Evolutionary conservation across 1,140 invertebrate species (phyloP), one percentile per base, ranked within the genome.

Genomic region (Habropoda laboriosa): DNA sequence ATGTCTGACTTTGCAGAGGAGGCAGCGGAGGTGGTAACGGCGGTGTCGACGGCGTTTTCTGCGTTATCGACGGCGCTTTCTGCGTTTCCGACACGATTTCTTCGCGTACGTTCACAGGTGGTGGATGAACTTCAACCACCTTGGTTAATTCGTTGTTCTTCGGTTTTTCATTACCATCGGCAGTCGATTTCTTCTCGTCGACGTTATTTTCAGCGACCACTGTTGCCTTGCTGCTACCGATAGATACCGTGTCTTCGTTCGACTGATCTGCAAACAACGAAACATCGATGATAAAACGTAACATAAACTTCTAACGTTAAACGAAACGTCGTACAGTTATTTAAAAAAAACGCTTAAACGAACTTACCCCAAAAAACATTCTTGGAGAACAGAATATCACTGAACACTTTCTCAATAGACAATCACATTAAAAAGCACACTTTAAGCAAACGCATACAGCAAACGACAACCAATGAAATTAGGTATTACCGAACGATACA

Each of bases 21-120:
- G 55, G 49, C 13, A 53, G 70, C 0, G 74, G 57, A 78, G 67
- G 87, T 21, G 79, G 88, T 1, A 76, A 89, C 35, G 90, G 91
- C 2, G 12, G 0, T 16, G 21, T 27, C 6, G 16, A 35, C 18
- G 57, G 18, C 6, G 24, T 24, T 60, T 45, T 45, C 3, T 16
- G 45, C 6, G 27, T 16, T 4, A 16, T 13, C 5, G 60, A 42
- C 24, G 47, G 75, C 32, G 30, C 10, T 47, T n/a, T n/a, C n/a
- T 27, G 13, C 18, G 12, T 53, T 45, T 47, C 57, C 21, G 47
- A 12, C 6, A 30, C 7, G 7, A 40, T 12, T 8, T 80, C 67
- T 3, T 24, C 51, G 16, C 24, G 8, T 40, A 24, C 1, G 32
- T 53, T 0, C 13, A 82, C 3, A 32, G 83, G 60, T 35, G 83